These are phyloP conservation scores for Ischnus inquisitorius DNA, from an alignment of 2,888 invertebrate species.

Conservation along the genomic window DNA sequence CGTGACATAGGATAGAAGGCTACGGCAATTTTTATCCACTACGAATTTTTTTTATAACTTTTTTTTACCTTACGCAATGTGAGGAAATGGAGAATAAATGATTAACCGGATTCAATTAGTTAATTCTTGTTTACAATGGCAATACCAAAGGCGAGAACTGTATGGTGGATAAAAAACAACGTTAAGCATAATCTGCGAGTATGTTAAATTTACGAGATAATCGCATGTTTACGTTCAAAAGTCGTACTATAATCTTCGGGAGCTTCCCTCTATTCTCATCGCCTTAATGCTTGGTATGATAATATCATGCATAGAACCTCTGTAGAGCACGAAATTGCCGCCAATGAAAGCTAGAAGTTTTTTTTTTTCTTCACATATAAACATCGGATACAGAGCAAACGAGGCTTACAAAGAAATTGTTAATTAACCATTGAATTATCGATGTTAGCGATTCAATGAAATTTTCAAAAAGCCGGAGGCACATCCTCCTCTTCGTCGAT, in stretches of 20 bases:
- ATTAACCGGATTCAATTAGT: too few relatives aligned
- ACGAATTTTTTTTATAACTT: background rate
- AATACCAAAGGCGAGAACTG: background rate
- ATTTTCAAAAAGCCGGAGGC: conserved; percentile 6
- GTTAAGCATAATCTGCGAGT: background rate
- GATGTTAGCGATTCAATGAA: conserved; percentile 3
- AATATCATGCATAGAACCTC: background rate
- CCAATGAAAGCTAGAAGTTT: background rate
- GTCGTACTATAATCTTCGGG: background rate
- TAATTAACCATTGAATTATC: conserved; percentile 9
- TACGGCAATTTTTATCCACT: background rate
- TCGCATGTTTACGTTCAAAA: background rate
- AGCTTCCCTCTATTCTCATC: background rate
- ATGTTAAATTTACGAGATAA: background rate
- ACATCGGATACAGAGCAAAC: background rate
- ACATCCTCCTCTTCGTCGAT: background rate
- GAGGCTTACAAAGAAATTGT: background rate
- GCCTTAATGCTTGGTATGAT: background rate
- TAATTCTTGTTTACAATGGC: too few relatives aligned
- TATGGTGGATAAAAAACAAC: background rate
- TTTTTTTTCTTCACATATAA: background rate
- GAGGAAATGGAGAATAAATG: too few relatives aligned
- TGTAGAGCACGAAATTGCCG: background rate
- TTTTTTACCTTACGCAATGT: background rate
- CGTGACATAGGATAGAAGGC: background rate